A percentile compares a stretch with the other conserved stretches of the same genome.
Conservation (phyloP, 2,797 vertebrate genomes). For the Semaprochilodus insignis region DNA sequence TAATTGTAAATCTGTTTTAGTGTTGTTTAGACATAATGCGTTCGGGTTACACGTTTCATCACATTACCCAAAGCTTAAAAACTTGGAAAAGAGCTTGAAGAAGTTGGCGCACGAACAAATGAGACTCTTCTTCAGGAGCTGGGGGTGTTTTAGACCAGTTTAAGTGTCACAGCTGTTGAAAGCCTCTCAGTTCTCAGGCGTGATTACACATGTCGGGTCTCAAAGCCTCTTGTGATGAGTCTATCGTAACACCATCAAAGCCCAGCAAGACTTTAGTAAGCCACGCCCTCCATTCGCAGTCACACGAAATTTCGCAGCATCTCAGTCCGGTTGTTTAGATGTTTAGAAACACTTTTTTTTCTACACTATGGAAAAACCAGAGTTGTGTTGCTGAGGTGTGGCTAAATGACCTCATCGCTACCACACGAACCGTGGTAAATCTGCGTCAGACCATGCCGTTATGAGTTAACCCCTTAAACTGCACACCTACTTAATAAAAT, state of each 20-base stretch:
- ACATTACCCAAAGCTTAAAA: neutral
- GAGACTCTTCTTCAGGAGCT: neutral
- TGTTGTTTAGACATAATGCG: neutral
- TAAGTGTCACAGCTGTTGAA: neutral
- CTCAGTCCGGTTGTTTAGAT: neutral
- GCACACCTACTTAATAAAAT: neutral
- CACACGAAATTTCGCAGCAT: neutral
- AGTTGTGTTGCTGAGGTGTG: constrained; percentile 41
- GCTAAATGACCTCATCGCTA: constrained; percentile 39
- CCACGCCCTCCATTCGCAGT: neutral
- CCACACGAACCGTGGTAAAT: constrained; percentile 28
- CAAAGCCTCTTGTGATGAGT: neutral
- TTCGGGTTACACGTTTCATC: neutral
- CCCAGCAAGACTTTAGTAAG: neutral
- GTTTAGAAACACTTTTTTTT: neutral
- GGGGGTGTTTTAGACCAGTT: neutral
- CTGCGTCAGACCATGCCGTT: constrained; percentile 47
- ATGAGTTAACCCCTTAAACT: constrained; percentile 25
- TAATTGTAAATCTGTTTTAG: neutral
- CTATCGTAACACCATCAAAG: neutral
- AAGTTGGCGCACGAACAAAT: neutral
- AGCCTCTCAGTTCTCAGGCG: neutral
- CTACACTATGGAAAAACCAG: constrained; percentile 1
- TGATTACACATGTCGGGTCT: neutral
- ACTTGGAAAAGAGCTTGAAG: neutral